A percentile compares a stretch with the other conserved stretches of the same genome.
phyloP scores from a whole-genome alignment of 1,140 invertebrate species.

The Colletes gigas region DNA sequence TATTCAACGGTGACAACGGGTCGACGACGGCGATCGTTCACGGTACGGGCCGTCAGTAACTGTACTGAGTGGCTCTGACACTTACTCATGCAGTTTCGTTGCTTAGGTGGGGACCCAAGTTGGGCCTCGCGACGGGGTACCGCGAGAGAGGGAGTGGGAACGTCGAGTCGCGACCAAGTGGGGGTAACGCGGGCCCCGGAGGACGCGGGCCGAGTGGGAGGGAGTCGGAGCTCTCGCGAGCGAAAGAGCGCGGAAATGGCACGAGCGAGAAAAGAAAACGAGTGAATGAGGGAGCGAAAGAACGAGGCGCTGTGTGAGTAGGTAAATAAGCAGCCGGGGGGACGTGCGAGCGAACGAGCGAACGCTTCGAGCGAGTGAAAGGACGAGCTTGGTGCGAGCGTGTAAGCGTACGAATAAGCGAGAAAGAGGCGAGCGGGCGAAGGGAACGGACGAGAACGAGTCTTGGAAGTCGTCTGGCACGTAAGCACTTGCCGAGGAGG shows the following conservation, averaged over 20 bases:
- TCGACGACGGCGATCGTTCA: slow-evolving; percentile 58
- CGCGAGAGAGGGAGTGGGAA: slow-evolving; percentile 50
- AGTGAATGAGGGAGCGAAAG: slow-evolving; percentile 14
- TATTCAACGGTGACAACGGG: slow-evolving; percentile 20
- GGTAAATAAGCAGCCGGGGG: slow-evolving; percentile 22
- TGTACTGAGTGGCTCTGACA: slow-evolving; percentile 76
- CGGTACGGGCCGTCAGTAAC: slow-evolving; percentile 75
- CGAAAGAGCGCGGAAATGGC: neutral
- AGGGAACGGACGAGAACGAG: slow-evolving; percentile 58
- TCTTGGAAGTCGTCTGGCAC: slow-evolving; percentile 57
- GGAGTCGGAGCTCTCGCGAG: neutral
- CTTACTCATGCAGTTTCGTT: slow-evolving; percentile 68
- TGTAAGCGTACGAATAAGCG: slow-evolving; percentile 27
- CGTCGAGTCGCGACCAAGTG: slow-evolving; percentile 27
- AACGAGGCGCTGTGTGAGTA: neutral
- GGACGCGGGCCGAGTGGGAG: neutral
- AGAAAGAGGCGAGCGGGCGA: slow-evolving; percentile 18
- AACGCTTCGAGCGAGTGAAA: slow-evolving; percentile 37
- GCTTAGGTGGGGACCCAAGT: slow-evolving; percentile 62
- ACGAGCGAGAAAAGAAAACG: neutral
- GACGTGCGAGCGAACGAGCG: slow-evolving; percentile 27
- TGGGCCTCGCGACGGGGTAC: slow-evolving; percentile 54
- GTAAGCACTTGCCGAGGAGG: slow-evolving; percentile 52
- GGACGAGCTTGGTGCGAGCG: neutral
- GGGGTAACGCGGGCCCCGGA: slow-evolving; percentile 21